Evolutionary conservation across 2,797 vertebrate species (phyloP), one percentile per base, ranked within the genome.

Genomic region (Pipistrellus pipistrellus): DNA sequence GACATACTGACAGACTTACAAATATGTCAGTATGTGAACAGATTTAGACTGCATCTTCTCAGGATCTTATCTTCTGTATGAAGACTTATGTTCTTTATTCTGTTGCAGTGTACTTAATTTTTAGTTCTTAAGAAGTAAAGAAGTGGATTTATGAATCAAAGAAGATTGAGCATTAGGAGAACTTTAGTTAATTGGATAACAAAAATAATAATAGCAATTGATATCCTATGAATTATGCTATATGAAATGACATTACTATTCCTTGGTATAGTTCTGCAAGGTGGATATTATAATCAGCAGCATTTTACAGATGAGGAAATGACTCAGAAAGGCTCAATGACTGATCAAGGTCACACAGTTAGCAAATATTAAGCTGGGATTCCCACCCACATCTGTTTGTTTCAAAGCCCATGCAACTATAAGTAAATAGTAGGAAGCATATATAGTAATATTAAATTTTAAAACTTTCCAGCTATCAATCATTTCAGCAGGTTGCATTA

Each of bases 401-500:
- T 89, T 85, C 68, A 91, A 76, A 87, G 72, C 23, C 27, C 20
- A 23, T 25, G 5, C 6, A 89, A 20, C 48, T 72, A 0, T 62
- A 59, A 84, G 46, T 85, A 73, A 92, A 82, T 10, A 85, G 41
- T n/a, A 72, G 59, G 92, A 94, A 32, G 7, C 27, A 46, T 88
- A 27, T 72, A 18, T 80, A 86, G 10, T 51, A 87, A 59, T 64
- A 46, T 78, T 83, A 82, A 27, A 78, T 83, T 94, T 81, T 51
- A 73, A 90, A 88, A 78, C 20, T 90, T 69, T 89, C 76, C 81
- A 55, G 48, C 38, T 77, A 66, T 95, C 94, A 81, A n/a, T 87
- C 30, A 85, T 87, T 90, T 38, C 21, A 85, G 57, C n/a, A 85
- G 62, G 8, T 94, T 94, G 20, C 51, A 48, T 55, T 72, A 55